These are phyloP conservation scores for Ophioninae sp. DNA, from an alignment of 2,888 invertebrate genomes.

Conservation along the genomic window DNA sequence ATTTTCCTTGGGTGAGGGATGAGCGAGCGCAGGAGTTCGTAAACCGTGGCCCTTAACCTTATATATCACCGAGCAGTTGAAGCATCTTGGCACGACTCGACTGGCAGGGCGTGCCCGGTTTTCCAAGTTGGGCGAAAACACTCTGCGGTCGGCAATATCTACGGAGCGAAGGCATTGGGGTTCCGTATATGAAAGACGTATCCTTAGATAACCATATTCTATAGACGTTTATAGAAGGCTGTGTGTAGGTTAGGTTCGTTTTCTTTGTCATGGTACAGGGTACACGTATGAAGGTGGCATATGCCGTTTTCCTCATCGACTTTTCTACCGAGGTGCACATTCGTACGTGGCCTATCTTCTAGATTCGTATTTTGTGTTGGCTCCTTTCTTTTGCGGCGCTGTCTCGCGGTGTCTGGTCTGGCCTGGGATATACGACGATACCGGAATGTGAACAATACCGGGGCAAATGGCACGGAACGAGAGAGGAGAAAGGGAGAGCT, in stretches of 20 bases:
- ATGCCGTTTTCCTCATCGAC: constrained; percentile 45
- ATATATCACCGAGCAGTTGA: constrained; percentile 55
- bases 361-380: constrained; percentile 41
- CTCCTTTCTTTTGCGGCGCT: constrained; percentile 42
- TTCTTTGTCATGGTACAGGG: not conserved
- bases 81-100: constrained; percentile 57
- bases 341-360: constrained; percentile 58
- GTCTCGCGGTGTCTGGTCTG: constrained; percentile 38
- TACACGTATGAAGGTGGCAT: constrained; percentile 31
- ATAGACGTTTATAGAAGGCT: constrained; percentile 1
- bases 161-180: not conserved
- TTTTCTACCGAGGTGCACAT: constrained; percentile 51
- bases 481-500: constrained; percentile 1
- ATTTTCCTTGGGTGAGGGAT: constrained; percentile 39
- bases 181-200: not conserved
- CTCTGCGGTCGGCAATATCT: constrained; percentile 52
- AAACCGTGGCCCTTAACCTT: constrained; percentile 53
- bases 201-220: constrained; percentile 28
- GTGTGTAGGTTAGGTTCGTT: not conserved
- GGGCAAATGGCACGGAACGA: constrained; percentile 44
- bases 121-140: constrained; percentile 56
- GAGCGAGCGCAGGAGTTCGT: constrained; percentile 35
- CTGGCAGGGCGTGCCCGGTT: constrained; percentile 51
- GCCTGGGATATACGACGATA: constrained; percentile 37
- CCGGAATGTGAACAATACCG: constrained; percentile 52